A percentile compares a stretch with the other conserved stretches of the same genome.
phyloP scores from a whole-genome alignment of 2,888 invertebrate genomes.

The Erebia palarica region DNA sequence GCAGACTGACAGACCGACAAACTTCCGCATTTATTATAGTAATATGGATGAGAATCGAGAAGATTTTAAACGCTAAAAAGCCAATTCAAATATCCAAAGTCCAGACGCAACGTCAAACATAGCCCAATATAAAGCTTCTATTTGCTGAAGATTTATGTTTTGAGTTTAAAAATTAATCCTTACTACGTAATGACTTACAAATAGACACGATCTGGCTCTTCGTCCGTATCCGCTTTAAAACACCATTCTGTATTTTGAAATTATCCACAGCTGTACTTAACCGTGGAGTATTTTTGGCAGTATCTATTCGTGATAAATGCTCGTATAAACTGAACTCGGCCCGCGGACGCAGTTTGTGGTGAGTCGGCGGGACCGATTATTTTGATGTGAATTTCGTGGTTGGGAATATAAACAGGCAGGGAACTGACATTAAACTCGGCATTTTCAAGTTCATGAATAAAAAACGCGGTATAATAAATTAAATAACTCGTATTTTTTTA shows the following conservation, averaged over 20 bases:
- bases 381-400: slow-evolving; percentile 31
- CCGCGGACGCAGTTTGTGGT: slow-evolving; percentile 19
- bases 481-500: no score
- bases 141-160: no score
- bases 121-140: no score
- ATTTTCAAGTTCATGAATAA: slow-evolving; percentile 5
- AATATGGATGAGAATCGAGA: no score
- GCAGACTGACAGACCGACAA: no score
- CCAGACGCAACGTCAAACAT: no score
- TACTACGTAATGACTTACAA: not conserved
- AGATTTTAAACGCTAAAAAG: no score
- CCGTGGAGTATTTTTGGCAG: slow-evolving; percentile 33
- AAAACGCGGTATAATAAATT: not conserved
- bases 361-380: slow-evolving; percentile 10
- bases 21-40: no score
- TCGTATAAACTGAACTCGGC: slow-evolving; percentile 28
- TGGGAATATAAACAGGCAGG: slow-evolving; percentile 10
- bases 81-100: no score
- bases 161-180: no score
- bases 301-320: slow-evolving; percentile 36
- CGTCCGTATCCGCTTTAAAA: slow-evolving; percentile 31
- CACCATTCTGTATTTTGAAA: slow-evolving; percentile 29
- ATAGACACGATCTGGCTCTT: slow-evolving; percentile 27
- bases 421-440: slow-evolving; percentile 1
- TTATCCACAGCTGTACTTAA: slow-evolving; percentile 37